phyloP scores from a whole-genome alignment of 2,797 vertebrate genomes.

The Potorous gilbertii region DNA sequence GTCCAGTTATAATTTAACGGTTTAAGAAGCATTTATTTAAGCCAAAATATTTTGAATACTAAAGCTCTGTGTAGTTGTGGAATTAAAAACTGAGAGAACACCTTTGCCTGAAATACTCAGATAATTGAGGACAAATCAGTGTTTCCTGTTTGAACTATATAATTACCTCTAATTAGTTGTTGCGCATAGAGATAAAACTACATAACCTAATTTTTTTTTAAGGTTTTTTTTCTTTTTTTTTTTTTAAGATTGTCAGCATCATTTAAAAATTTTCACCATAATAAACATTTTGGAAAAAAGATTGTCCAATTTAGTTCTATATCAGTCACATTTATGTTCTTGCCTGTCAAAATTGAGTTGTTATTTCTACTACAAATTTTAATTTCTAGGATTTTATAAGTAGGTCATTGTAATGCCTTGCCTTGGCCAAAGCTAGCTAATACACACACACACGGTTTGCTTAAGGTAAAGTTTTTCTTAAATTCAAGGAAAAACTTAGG shows the following conservation, averaged over 20 bases:
- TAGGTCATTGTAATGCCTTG: neutral
- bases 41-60: slow-evolving; percentile 28
- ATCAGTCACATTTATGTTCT: slow-evolving; percentile 14
- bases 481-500: slow-evolving; percentile 3
- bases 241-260: neutral
- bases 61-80: slow-evolving; percentile 24
- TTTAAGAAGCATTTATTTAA: slow-evolving; percentile 5
- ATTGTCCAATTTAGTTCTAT: slow-evolving; percentile 31
- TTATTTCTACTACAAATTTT: neutral
- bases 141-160: neutral
- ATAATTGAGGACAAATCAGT: slow-evolving; percentile 27
- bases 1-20: neutral
- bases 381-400: neutral
- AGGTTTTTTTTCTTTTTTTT: neutral
- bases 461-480: slow-evolving; percentile 41
- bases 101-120: slow-evolving; percentile 48
- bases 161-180: neutral
- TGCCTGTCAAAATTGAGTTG: neutral
- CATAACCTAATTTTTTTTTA: neutral
- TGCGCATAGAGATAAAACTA: neutral
- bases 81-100: slow-evolving; percentile 45
- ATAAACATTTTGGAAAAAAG: neutral
- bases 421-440: slow-evolving; percentile 21
- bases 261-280: neutral
- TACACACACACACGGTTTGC: slow-evolving; percentile 31